Evolutionary conservation across 1,140 invertebrate genomes (phyloP).

Genomic region (Oncopodura yosiiana): DNA sequence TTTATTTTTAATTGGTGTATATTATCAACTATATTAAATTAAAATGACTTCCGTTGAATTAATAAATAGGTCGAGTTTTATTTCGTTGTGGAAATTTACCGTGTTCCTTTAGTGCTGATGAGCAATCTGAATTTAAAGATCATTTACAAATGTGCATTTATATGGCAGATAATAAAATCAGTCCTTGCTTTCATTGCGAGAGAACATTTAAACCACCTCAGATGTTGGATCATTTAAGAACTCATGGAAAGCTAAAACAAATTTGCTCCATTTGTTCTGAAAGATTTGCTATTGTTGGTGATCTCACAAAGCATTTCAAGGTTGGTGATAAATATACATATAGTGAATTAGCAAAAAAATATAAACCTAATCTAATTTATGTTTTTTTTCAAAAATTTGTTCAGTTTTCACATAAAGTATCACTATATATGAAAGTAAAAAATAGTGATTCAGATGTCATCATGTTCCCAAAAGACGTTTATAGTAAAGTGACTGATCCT

Average conservation of each 20-base stretch:
- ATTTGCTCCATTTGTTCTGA: conserved; percentile 46
- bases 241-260: conserved; percentile 46
- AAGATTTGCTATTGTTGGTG: conserved; percentile 41
- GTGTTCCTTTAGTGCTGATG: conserved; percentile 39
- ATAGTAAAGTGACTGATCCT: conserved; percentile 36
- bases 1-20: too few relatives aligned
- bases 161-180: conserved; percentile 31
- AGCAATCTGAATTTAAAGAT: conserved; percentile 38
- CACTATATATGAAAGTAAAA: neutral
- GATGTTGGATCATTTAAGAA: conserved; percentile 43
- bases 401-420: conserved; percentile 14
- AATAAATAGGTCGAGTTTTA: conserved; percentile 39
- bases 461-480: conserved; percentile 47
- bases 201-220: conserved; percentile 40
- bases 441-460: conserved; percentile 46
- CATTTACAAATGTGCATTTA: conserved; percentile 44
- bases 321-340: conserved; percentile 38
- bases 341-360: conserved; percentile 45
- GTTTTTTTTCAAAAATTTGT: too few relatives aligned
- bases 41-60: neutral
- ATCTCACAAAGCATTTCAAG: conserved; percentile 47
- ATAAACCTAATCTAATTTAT: conserved; percentile 33
- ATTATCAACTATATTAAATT: neutral
- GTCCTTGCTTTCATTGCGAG: conserved; percentile 46
- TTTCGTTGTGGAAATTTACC: conserved; percentile 45